These are phyloP conservation scores for Cairina moschata DNA, from an alignment of 2,113 vertebrate species.

Conservation along the genomic window DNA sequence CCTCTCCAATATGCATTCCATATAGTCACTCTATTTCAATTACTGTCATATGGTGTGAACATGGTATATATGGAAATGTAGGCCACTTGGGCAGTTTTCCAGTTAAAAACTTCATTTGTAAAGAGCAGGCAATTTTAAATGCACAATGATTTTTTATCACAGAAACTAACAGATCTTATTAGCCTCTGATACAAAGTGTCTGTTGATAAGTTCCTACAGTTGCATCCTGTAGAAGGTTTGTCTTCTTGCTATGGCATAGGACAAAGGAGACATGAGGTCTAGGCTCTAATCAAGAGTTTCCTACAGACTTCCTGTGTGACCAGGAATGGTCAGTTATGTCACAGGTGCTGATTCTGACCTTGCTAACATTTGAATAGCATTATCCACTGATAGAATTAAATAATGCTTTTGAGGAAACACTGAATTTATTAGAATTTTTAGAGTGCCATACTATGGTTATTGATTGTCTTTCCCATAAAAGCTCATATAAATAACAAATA, in stretches of 20 bases:
- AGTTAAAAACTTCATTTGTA: conserved; percentile 48
- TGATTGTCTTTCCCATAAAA: background rate
- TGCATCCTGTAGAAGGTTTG: conserved; percentile 48
- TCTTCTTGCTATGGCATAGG: background rate
- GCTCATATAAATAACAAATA: background rate
- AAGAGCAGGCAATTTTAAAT: conserved; percentile 49
- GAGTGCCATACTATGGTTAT: background rate
- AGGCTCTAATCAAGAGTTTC: conserved; percentile 35
- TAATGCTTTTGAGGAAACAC: background rate
- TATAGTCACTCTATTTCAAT: conserved; percentile 62
- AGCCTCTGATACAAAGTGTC: conserved; percentile 53
- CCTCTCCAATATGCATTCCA: conserved; percentile 48
- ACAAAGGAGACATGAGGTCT: conserved; percentile 53
- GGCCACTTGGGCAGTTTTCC: conserved; percentile 68
- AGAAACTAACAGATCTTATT: conserved; percentile 46
- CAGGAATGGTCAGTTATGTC: background rate
- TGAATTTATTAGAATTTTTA: background rate
- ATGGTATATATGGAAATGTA: conserved; percentile 62
- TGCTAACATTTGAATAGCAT: background rate
- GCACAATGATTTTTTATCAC: conserved; percentile 38
- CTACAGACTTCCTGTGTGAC: conserved; percentile 27
- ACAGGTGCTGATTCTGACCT: conserved; percentile 5
- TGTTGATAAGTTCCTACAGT: conserved; percentile 61
- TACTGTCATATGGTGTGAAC: conserved; percentile 67
- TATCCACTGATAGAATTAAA: background rate